Base-by-base conservation (phyloP, 2,888 invertebrate species). In the Pyrocoelia pectoralis region DNA sequence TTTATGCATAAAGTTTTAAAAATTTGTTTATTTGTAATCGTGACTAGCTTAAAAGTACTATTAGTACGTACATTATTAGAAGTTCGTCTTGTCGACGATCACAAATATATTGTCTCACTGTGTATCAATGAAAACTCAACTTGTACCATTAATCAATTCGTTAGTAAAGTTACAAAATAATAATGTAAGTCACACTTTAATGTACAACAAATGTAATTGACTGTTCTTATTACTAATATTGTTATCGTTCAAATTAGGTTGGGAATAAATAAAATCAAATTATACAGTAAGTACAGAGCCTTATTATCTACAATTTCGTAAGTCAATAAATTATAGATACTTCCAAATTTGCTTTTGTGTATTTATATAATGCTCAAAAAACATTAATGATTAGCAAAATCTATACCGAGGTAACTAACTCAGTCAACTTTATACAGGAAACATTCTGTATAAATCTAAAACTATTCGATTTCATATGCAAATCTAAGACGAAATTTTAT, bases 361-460 rank as follows among this genome's bases (percentile, higher is more conserved):
- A 41, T 24, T 46, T 14, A 38, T 48, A 38, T 56, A 48, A 49
- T 57, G 38, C 15, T 41, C 12, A 10, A 15, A 14, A 57, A 50
- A 18, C 33, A 38, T 19, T 24, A 17, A 24, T 52, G 40, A 40
- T 50, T 52, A 52, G 50, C 40, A 58, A 56, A 64, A 64, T 29
- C 64, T 65, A 65, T 49, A 54, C 60, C 60, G 65, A 65, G 65
- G 61, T 61, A 65, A 65, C 65, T 61, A 61, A 38, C 54, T 61
- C 60, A 57, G 56, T 60, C 57, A 56, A 56, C 33, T 40, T 56
- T 62, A 56, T 53, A 33, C 56, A 53, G 53, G 18, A 24, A n/a
- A 12, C n/a, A 38, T 46, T 40, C 59, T 38, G 48, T 46, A 49
- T 54, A 54, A 48, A 53, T 46, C 53, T 46, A 46, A 46, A 46